Evolutionary conservation across 2,113 vertebrate genomes (phyloP), one percentile per base, ranked within the genome.

Genomic region (Channa argus): DNA sequence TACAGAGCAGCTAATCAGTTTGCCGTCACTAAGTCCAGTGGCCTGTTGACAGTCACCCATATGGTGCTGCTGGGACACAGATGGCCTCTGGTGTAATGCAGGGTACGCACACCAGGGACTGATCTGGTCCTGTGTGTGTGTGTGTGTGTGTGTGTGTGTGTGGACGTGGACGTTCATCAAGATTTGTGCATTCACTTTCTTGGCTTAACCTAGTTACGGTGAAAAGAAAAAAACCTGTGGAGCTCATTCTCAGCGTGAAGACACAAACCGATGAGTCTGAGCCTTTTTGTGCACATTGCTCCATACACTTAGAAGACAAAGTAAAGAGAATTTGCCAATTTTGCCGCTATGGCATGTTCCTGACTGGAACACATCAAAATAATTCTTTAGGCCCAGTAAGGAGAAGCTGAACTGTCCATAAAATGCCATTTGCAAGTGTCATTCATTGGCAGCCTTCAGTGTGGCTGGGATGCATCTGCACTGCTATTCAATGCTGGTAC

Each of bases 11-110:
- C 14, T 41, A 54, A 61, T 44, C 34, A 3, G 68, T 43, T 70
- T 47, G 56, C 54, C 55, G 46, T 38, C 65, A 41, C 72, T 84
- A 83, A 90, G 80, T 82, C 80, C 81, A 76, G 73, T 12, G 15
- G 75, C 68, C 69, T 79, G 74, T 80, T 81, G 77, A 77, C 43
- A 39, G 62, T 68, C 59, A 37, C 68, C 91, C 93, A 92, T 92
- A 93, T 94, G 94, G 88, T 89, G 63, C 74, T 75, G 63, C 83
- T 63, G 73, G 74, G 82, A 70, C 83, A 67, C 94, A 94, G 93
- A 95, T 94, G 92, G 93, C 83, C 80, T 77, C 69, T 47, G 67
- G 71, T 73, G 67, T 90, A 87, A 90, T 76, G 77, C 83, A 58
- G 72, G 53, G 82, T 84, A 74, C 92, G 86, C 84, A 69, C 85